phyloP scores from a whole-genome alignment of 2,888 invertebrate genomes.

The Pecten maximus region DNA sequence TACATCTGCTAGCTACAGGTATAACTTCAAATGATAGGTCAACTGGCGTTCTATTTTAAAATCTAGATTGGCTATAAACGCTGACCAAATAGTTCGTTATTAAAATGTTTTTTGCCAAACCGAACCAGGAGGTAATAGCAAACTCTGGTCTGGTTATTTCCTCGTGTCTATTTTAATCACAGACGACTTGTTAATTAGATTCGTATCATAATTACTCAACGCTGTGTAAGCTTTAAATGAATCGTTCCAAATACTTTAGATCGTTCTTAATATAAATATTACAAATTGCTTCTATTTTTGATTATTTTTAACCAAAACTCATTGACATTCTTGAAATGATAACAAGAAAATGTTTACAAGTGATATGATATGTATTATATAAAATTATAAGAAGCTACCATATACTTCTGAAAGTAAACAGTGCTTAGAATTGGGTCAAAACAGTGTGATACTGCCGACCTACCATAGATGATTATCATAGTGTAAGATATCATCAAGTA shows the following conservation, averaged over 20 bases:
- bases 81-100: background rate
- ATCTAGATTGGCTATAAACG: too few relatives aligned
- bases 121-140: background rate
- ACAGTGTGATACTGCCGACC: background rate
- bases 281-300: background rate
- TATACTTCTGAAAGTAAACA: background rate
- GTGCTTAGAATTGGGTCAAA: background rate
- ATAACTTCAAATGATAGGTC: background rate
- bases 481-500: background rate
- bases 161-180: background rate
- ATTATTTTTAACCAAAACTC: background rate
- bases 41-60: background rate
- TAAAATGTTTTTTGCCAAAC: background rate
- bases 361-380: background rate
- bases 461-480: background rate
- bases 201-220: background rate
- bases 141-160: background rate
- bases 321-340: background rate
- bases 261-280: too few relatives aligned
- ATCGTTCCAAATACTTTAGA: background rate
- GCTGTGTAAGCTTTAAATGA: background rate
- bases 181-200: background rate
- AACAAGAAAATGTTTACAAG: background rate
- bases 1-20: too few relatives aligned
- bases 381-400: background rate